Evolutionary conservation across 1,140 invertebrate genomes (phyloP).

Genomic region (Platorchestia sp.): DNA sequence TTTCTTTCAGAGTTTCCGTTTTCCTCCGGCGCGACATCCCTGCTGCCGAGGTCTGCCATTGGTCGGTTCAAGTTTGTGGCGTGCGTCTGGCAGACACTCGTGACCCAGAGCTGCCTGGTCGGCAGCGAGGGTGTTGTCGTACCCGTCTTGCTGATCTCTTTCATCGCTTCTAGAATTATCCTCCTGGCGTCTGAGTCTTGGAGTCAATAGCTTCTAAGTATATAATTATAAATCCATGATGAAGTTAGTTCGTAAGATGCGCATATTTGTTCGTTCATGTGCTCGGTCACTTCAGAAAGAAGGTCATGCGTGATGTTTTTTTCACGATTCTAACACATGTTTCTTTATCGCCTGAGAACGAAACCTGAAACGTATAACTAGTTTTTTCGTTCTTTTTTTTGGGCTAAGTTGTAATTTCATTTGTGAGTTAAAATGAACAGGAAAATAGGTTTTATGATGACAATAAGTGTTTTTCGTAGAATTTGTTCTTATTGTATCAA

Average conservation of each 20-base stretch:
- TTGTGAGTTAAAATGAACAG: not conserved
- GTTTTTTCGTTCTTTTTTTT: too few relatives aligned
- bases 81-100: not conserved
- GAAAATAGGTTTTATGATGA: not conserved
- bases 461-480: not conserved
- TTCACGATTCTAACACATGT: not conserved
- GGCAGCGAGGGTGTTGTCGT: not conserved
- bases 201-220: not conserved
- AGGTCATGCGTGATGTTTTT: not conserved
- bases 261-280: not conserved
- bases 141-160: not conserved
- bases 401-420: not conserved
- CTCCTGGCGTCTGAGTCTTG: not conserved
- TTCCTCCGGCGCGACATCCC: not conserved
- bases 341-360: too few relatives aligned
- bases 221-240: not conserved
- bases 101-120: not conserved
- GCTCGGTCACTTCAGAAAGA: not conserved
- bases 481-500: not conserved
- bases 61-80: not conserved
- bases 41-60: not conserved
- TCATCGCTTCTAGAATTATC: not conserved
- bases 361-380: too few relatives aligned
- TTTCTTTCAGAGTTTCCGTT: slow-evolving; percentile 19
- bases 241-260: not conserved